Base-by-base conservation (phyloP, 2,888 invertebrate genomes). In the Sphaerophoria taeniata region DNA sequence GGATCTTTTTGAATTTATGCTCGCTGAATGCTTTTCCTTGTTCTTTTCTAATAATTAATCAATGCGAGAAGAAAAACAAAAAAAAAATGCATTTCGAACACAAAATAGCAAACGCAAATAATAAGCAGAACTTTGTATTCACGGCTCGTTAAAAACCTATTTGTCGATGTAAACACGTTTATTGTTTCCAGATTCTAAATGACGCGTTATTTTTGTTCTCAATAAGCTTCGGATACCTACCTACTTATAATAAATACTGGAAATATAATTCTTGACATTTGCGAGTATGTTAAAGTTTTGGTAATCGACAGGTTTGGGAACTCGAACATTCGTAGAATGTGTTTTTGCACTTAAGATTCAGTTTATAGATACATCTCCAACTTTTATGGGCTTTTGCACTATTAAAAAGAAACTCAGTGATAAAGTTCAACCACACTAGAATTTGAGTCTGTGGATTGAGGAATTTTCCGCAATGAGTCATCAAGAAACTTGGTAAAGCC, bases 11-110 rank as follows among this genome's bases (percentile, higher is more conserved):
- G 24, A 24, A 24, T 1, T 24, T 24, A 24, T 2, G 24, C 24
- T 24, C 71, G 47, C 43, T 75, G 16, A 24, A 16, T 65, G 34
- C 16, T 61, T 69, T 31, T 61, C 33, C 34, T 78, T 71, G 61
- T 43, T 31, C 9, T 55, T 58, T 65, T 45, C 56, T 47, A 43
- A 61, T 31, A 12, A 33, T 47, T 33, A 6, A 31, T 63, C 34
- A 11, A 63, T 47, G 3, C 2, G 0, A 9, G 4, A 12, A 47
- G 33, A 49, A 47, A 65, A 56, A n/a, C 2, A n/a, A 9, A 56
- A n/a, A 34, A 53, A 4, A 12, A 61, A 45, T 45, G 43, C 43
- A 61, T 45, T 33, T 9, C 45, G 7, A 31, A 24, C 24, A 24
- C 24, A 24, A 24, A 24, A 61, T 61, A 9, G 7, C 14, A 49